Base-by-base conservation (phyloP, 2,113 vertebrate genomes). In the Hiodon alosoides region DNA sequence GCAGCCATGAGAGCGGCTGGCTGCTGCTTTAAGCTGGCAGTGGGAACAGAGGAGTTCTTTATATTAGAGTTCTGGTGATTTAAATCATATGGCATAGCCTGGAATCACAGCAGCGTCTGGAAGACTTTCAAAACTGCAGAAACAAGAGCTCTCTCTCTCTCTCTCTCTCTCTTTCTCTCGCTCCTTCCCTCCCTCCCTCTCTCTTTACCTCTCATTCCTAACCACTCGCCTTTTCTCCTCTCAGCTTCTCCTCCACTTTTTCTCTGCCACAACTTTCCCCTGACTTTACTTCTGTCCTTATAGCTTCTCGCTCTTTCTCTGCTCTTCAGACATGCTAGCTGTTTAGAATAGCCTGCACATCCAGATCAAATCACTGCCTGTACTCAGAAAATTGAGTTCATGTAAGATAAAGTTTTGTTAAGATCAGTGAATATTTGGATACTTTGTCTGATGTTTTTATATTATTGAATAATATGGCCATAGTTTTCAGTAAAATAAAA, bases 11-110 rank as follows among this genome's bases (percentile, higher is more conserved):
- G 83, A 80, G 85, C 87, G 85, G 85, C 83, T 86, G 85, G 86
- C 89, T 86, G 88, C 88, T 88, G 87, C 87, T 83, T 81, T 84
- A 88, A 86, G 85, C 91, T 93, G 92, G 92, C 91, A 93, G 86
- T 81, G 85, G 87, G 86, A 91, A 94, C 93, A 93, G 90, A 92
- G 90, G 87, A 87, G 81, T 86, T 91, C 92, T 93, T 93, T 93
- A 92, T 93, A 90, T 90, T 89, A 83, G 89, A 89, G 89, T 91
- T 91, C 91, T 91, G 88, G 84, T 94, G 90, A 94, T 94, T 94
- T 92, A 91, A 94, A 93, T 94, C 91, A 94, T 93, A 93, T 92
- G 92, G 90, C 88, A 91, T 90, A 85, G 89, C 87, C 86, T 90
- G 88, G 88, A 91, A 89, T 89, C 88, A 89, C 87, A 86, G 88